Conservation (phyloP, 1,140 invertebrate species). For the Brachionus rotundiformis region DNA sequence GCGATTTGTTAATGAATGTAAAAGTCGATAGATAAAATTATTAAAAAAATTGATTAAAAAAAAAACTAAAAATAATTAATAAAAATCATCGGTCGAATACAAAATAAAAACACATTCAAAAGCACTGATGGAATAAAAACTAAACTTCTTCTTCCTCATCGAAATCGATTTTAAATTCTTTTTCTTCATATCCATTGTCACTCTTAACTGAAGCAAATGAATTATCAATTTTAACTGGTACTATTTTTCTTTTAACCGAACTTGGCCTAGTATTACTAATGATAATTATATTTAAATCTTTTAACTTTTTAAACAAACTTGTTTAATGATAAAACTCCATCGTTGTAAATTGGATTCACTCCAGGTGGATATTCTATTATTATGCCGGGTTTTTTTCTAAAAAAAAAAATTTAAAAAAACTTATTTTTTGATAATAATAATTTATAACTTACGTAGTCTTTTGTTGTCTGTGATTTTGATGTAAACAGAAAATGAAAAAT, state of each 20-base stretch:
- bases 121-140: background rate
- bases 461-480: constrained; percentile 29
- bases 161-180: constrained; percentile 28
- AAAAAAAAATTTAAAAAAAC: no score
- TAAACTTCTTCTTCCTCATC: constrained; percentile 35
- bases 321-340: constrained; percentile 35
- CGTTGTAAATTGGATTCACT: constrained; percentile 45
- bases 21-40: background rate
- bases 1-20: background rate
- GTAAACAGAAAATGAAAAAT: constrained; percentile 25
- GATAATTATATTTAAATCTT: background rate
- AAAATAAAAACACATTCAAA: background rate
- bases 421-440: no score
- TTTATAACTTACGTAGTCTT: constrained; percentile 21
- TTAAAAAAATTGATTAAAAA: background rate
- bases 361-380: constrained; percentile 50
- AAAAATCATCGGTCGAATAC: background rate
- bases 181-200: constrained; percentile 18
- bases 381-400: constrained; percentile 40
- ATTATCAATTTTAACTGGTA: background rate
- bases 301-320: background rate
- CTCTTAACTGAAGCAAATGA: background rate
- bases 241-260: constrained; percentile 7
- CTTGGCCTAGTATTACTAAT: background rate
- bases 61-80: constrained; percentile 7